These are phyloP conservation scores for Antheraea yamamai DNA, from an alignment of 2,888 invertebrate species.

Conservation along the genomic window DNA sequence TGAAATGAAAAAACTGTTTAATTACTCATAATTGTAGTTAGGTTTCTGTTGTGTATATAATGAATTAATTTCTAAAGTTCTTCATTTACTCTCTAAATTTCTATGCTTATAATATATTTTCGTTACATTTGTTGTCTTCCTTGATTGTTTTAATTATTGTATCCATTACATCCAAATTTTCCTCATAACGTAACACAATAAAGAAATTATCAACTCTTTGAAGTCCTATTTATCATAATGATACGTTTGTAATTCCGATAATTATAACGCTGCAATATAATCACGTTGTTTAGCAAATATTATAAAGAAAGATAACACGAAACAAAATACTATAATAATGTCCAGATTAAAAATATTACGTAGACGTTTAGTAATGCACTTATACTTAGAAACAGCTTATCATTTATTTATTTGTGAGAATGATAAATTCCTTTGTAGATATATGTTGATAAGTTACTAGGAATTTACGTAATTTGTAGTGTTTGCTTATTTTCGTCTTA, in stretches of 20 bases:
- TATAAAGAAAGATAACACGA: not conserved
- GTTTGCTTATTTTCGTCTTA: not conserved
- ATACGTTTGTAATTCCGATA: not conserved
- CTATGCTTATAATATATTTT: not conserved
- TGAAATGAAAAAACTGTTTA: no score
- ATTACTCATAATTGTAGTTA: no score
- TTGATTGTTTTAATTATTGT: not conserved
- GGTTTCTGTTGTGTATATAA: no score
- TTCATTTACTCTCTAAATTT: no score
- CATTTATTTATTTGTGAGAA: not conserved
- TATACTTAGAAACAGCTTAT: not conserved
- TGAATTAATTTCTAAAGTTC: no score
- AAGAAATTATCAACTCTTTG: not conserved
- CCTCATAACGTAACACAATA: not conserved
- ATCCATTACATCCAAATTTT: not conserved
- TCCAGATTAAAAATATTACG: not conserved
- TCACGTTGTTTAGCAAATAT: not conserved
- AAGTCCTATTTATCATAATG: not conserved
- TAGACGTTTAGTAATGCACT: not conserved
- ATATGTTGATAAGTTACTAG: not conserved
- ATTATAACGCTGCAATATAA: not conserved
- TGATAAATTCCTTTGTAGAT: not conserved
- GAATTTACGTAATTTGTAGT: not conserved
- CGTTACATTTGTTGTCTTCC: not conserved
- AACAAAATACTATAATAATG: not conserved